phyloP scores from a whole-genome alignment of 2,888 invertebrate species.

The Xylota sylvarum region DNA sequence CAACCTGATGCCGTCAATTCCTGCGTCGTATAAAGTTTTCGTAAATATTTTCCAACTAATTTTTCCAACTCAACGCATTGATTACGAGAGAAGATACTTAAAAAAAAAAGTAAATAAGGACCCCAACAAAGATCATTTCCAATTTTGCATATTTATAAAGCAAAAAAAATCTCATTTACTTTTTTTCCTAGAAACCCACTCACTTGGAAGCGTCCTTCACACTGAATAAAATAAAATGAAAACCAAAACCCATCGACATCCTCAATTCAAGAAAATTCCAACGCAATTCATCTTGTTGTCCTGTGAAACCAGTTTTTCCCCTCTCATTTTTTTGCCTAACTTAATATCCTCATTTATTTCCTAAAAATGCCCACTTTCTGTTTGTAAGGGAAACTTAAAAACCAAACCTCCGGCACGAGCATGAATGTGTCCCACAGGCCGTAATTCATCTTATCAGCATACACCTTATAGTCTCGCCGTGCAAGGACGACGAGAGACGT shows the following conservation, averaged over 20 bases:
- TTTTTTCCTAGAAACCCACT: slow-evolving; percentile 9
- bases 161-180: slow-evolving; percentile 18
- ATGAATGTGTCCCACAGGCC: slow-evolving; percentile 45
- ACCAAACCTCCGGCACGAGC: slow-evolving; percentile 38
- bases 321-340: slow-evolving; percentile 20
- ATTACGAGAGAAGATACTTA: slow-evolving; percentile 5
- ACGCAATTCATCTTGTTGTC: slow-evolving; percentile 43
- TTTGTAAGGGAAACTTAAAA: slow-evolving; percentile 18
- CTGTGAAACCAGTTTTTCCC: slow-evolving; percentile 33
- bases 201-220: slow-evolving; percentile 46
- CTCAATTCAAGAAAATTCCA: slow-evolving; percentile 17
- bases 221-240: slow-evolving; percentile 28
- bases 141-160: slow-evolving; percentile 15
- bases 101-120: background rate
- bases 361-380: slow-evolving; percentile 33
- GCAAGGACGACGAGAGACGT: slow-evolving; percentile 2
- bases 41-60: background rate
- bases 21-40: background rate
- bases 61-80: slow-evolving; percentile 21
- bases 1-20: background rate
- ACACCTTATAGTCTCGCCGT: slow-evolving; percentile 22
- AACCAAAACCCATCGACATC: slow-evolving; percentile 51
- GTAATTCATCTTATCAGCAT: slow-evolving; percentile 69
- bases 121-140: slow-evolving; percentile 2
- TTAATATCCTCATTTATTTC: slow-evolving; percentile 70